Percentiles rank a stretch among this genome's conserved stretches.
Evolutionary conservation across 2,888 invertebrate genomes (phyloP).

Genomic region (Bruchidius siliquastri): DNA sequence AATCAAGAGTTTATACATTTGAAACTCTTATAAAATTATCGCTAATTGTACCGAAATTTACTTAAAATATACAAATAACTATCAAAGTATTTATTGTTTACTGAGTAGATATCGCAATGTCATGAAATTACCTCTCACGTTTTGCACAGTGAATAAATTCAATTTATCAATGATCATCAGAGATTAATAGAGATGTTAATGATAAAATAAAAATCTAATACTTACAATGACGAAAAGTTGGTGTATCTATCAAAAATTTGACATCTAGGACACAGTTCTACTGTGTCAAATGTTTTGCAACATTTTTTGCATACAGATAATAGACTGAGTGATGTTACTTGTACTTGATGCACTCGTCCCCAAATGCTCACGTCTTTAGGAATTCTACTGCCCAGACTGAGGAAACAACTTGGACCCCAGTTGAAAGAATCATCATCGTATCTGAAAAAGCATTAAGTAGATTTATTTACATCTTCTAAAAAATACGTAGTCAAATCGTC

Average conservation of each 20-base stretch:
- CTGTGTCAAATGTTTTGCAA: constrained; percentile 4
- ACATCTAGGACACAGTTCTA: constrained; percentile 4
- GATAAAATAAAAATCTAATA: background rate
- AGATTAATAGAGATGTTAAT: too few species aligned
- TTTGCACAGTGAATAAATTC: too few species aligned
- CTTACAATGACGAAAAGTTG: constrained; percentile 7
- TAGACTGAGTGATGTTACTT: constrained; percentile 13
- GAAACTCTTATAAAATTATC: too few species aligned
- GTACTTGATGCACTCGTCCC: constrained; percentile 12
- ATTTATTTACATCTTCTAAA: too few species aligned
- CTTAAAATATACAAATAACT: too few species aligned
- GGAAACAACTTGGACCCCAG: constrained; percentile 15
- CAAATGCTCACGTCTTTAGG: constrained; percentile 16
- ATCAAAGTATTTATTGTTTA: too few species aligned
- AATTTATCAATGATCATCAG: too few species aligned
- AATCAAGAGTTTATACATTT: too few species aligned
- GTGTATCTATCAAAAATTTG: background rate
- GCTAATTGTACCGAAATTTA: too few species aligned
- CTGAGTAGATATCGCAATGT: too few species aligned
- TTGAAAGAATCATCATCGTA: constrained; percentile 10
- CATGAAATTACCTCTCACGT: too few species aligned
- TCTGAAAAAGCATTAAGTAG: constrained; percentile 8
- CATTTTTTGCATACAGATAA: constrained; percentile 6
- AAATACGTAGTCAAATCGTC: too few species aligned
- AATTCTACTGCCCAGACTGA: constrained; percentile 14